Conservation (phyloP, 2,888 invertebrate genomes). For the Nomada lathburiana region DNA sequence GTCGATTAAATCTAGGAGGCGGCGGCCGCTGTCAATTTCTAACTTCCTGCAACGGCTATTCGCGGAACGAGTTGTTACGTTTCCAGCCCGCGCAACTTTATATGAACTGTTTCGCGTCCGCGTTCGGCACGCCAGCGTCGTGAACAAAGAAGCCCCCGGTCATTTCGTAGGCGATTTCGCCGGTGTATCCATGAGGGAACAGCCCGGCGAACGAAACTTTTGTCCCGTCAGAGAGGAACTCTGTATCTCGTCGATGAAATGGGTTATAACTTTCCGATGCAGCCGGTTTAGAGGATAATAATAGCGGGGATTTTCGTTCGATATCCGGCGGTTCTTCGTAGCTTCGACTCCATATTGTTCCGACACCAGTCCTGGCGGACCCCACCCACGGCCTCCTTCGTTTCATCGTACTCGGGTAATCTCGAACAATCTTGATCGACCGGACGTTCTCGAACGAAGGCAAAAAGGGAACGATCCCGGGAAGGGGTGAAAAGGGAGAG, state of each 20-base stretch:
- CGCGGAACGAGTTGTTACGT: conserved; percentile 50
- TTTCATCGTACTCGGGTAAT: conserved; percentile 14
- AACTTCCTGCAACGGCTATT: conserved; percentile 52
- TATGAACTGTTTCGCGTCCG: conserved; percentile 32
- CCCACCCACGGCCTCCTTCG: neutral
- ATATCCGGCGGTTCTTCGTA: neutral
- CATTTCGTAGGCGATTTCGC: conserved; percentile 21
- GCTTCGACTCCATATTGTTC: neutral
- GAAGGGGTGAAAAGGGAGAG: neutral
- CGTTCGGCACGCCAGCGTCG: neutral
- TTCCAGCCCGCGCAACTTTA: conserved; percentile 46
- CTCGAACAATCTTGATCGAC: conserved; percentile 58
- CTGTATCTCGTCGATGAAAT: neutral
- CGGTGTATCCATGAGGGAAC: conserved; percentile 9
- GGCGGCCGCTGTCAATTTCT: conserved; percentile 60
- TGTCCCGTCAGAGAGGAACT: neutral
- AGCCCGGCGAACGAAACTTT: conserved; percentile 10
- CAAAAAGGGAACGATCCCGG: neutral
- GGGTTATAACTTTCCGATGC: neutral
- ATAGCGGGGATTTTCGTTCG: neutral
- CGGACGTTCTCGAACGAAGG: conserved; percentile 38
- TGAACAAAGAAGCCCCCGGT: conserved; percentile 4
- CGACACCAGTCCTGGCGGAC: no score
- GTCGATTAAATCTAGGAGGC: conserved; percentile 66
- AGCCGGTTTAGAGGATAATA: no score